Evolutionary conservation across 2,113 vertebrate genomes (phyloP).

Genomic region (Platycercus adscitus): DNA sequence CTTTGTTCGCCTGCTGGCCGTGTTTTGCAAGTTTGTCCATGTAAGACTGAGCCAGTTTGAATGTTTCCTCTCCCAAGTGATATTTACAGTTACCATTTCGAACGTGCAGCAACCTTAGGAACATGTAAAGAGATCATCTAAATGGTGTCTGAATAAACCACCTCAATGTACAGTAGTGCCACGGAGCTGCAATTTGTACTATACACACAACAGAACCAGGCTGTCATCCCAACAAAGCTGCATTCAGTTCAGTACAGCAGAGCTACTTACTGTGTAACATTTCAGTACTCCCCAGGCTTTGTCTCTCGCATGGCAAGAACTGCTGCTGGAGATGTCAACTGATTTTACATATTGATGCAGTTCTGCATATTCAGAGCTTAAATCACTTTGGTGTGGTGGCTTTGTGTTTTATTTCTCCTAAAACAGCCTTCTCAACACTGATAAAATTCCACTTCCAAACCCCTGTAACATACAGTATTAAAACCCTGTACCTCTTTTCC

Average conservation of each 20-base stretch:
- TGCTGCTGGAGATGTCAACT: background rate
- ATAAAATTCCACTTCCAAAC: background rate
- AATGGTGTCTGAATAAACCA: rapidly evolving
- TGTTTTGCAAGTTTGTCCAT: constrained; percentile 97
- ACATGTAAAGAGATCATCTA: background rate
- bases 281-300: background rate
- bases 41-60: constrained; percentile 95
- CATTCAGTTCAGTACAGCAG: background rate
- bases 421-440: background rate
- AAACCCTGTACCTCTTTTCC: background rate
- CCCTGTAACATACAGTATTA: background rate
- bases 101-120: constrained; percentile 91
- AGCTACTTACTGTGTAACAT: background rate
- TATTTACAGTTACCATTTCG: constrained; percentile 98
- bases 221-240: background rate
- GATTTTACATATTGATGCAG: background rate
- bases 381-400: background rate
- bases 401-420: background rate
- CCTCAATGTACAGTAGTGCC: background rate
- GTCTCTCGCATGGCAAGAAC: background rate
- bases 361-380: background rate
- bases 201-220: too few species aligned
- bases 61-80: constrained; percentile 97
- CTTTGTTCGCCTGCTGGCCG: constrained; percentile 96
- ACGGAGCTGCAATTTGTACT: rapidly evolving